phyloP scores from a whole-genome alignment of 2,113 vertebrate genomes.

The Excalfactoria chinensis region DNA sequence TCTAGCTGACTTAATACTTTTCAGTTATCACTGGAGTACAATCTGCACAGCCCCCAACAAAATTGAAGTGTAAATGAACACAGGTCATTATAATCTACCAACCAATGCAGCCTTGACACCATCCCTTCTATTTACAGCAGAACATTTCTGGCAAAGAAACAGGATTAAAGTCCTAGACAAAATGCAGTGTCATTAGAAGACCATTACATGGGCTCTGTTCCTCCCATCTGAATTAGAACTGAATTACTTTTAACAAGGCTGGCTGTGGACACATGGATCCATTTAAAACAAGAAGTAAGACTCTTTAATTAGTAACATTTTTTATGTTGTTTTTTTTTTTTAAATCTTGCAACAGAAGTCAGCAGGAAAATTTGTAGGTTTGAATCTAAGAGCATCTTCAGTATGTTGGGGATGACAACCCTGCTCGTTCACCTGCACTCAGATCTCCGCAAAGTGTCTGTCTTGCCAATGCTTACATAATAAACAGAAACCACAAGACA shows the following conservation, averaged over 20 bases:
- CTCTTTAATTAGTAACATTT: not conserved
- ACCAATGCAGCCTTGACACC: not conserved
- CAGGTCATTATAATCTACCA: not conserved
- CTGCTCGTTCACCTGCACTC: not conserved
- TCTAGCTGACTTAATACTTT: not conserved
- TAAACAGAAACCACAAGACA: not conserved
- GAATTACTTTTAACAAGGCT: not conserved
- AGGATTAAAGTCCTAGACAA: conserved; percentile 2
- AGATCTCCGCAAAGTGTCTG: not conserved
- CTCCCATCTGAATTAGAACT: not conserved
- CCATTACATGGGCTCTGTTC: not conserved
- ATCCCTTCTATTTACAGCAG: not conserved
- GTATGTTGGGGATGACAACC: not conserved
- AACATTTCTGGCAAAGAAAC: not conserved
- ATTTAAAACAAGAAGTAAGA: not conserved
- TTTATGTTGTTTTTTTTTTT: not conserved
- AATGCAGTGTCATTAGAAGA: not conserved
- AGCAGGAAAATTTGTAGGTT: not conserved
- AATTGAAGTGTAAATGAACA: not conserved
- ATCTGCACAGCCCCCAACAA: conserved; percentile 16
- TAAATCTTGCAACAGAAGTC: not conserved
- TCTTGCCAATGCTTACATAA: not conserved
- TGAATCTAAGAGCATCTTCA: not conserved
- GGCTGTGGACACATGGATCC: not conserved
- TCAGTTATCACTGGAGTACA: not conserved